phyloP scores from a whole-genome alignment of 2,797 vertebrate species.

The Phalloptychus januarius region DNA sequence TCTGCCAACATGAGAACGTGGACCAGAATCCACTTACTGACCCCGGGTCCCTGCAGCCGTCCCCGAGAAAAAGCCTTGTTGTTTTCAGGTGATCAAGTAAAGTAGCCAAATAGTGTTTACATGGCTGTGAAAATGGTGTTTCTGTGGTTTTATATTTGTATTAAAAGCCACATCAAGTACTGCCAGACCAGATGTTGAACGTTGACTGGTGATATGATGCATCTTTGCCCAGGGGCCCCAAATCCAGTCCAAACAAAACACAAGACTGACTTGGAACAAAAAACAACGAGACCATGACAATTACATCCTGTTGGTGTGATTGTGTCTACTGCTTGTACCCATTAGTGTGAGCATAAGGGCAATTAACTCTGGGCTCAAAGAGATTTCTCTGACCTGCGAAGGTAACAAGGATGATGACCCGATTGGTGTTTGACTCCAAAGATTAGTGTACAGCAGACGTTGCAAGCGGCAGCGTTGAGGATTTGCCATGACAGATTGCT shows the following conservation, averaged over 20 bases:
- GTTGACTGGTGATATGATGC: no score
- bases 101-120: neutral
- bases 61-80: conserved; percentile 2
- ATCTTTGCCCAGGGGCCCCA: no score
- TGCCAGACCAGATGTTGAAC: neutral
- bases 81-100: neutral
- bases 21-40: conserved; percentile 43
- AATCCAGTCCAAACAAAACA: neutral
- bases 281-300: neutral
- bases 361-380: neutral
- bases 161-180: neutral
- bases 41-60: conserved; percentile 36
- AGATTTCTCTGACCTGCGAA: conserved; percentile 3
- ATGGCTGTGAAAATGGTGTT: neutral
- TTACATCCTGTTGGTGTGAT: neutral
- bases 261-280: neutral
- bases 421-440: conserved; percentile 25
- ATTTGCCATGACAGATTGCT: conserved; percentile 26
- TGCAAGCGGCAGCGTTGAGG: conserved; percentile 13
- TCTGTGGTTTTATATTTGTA: neutral
- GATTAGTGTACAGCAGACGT: conserved; percentile 10
- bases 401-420: conserved; percentile 35
- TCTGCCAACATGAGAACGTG: conserved; percentile 32
- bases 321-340: neutral
- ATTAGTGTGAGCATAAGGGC: neutral